Percentiles rank a stretch among this genome's conserved stretches.
Evolutionary conservation across 2,888 invertebrate genomes (phyloP).

Genomic region (Diploptera punctata): DNA sequence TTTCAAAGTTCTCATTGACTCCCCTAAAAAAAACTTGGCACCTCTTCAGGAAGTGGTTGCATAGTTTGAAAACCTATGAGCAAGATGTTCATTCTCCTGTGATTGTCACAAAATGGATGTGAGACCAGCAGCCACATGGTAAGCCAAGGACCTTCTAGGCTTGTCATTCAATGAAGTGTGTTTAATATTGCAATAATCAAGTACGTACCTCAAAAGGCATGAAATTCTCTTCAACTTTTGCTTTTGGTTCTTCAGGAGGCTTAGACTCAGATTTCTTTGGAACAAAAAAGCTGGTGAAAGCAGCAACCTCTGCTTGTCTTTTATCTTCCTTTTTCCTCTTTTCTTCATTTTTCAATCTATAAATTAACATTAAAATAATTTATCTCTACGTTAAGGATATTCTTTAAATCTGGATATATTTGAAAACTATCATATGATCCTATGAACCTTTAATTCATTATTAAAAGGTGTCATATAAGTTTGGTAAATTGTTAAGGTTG

Average conservation of each 20-base stretch:
- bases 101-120: no score
- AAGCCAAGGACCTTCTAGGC: no score
- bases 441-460: no score
- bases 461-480: no score
- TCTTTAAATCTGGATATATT: background rate
- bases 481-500: no score
- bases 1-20: no score
- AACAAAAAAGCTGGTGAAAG: constrained; percentile 84
- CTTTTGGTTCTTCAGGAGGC: constrained; percentile 37
- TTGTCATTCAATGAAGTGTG: no score
- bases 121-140: no score
- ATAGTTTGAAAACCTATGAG: no score
- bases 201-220: constrained; percentile 64
- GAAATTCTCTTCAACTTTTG: constrained; percentile 57
- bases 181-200: constrained; percentile 13
- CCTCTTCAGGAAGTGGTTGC: no score
- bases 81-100: no score
- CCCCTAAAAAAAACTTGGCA: no score
- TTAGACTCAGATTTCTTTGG: constrained; percentile 65
- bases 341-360: constrained; percentile 60
- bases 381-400: background rate
- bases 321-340: constrained; percentile 63
- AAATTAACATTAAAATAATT: background rate
- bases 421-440: background rate
- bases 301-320: constrained; percentile 63